Evolutionary conservation across 2,797 vertebrate species (phyloP), one percentile per base, ranked within the genome.

Genomic region (Babyrousa celebensis): DNA sequence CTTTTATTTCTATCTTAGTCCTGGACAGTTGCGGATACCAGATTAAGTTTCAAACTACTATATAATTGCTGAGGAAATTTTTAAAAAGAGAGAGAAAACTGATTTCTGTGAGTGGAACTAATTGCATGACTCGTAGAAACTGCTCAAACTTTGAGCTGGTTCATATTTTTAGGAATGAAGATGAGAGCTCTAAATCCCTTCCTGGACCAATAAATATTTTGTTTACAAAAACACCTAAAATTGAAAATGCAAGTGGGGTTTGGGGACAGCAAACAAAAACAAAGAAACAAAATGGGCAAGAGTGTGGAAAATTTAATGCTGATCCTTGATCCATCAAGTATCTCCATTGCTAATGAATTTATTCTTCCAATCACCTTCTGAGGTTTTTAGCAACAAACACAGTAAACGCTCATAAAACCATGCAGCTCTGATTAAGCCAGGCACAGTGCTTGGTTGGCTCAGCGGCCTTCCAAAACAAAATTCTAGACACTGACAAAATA

Each of bases 1-100:
- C 15, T 92, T 75, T 80, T 95, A 91, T 92, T 95, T 95, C 36
- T 75, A 7, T 29, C 43, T 92, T 74, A 70, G 62, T 94, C 25
- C 40, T 80, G 6, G 60, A 92, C 3, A 94, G 10, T 56, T 96
- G 68, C 75, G 3, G 12, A 62, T 92, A 56, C 67, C 82, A 71
- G 60, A 9, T 86, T 86, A 88, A 71, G 43, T 90, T 96, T 89
- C 67, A 85, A 95, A 88, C 11, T 92, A 83, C 65, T 90, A 25
- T 56, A 23, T 58, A 95, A 91, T 48, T 91, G 48, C n/a, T 85
- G 52, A 91, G 14, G 20, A 89, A 87, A 70, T 40, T 48, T 80
- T 82, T 62, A 43, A 32, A 20, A n/a, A 75, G 58, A 82, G n/a
- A 85, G 43, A 71, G 63, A 36, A 94, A 58, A 79, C 4, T 85